phyloP scores from a whole-genome alignment of 2,888 invertebrate species.

The Protonemura montana region DNA sequence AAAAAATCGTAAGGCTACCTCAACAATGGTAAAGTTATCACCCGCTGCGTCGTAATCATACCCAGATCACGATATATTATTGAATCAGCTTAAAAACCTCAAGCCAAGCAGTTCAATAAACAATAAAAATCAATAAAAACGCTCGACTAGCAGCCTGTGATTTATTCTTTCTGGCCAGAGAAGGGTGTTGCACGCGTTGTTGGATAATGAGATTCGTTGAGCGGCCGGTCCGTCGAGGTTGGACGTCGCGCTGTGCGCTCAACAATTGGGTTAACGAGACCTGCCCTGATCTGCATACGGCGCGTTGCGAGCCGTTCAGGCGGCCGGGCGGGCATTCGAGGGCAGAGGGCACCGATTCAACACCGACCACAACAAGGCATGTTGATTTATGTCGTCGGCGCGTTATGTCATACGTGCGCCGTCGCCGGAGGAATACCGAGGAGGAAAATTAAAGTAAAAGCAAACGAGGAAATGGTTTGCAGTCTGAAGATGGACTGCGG shows the following conservation, averaged over 20 bases:
- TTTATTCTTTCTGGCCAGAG: not conserved
- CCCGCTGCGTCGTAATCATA: slow-evolving; percentile 26
- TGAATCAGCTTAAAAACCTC: slow-evolving; percentile 2
- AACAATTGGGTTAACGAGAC: slow-evolving; percentile 32
- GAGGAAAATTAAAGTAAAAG: not conserved
- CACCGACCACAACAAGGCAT: not conserved
- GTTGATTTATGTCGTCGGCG: not conserved
- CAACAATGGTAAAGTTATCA: not conserved
- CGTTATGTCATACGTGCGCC: not conserved
- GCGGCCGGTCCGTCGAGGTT: not conserved
- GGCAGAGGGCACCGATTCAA: not conserved
- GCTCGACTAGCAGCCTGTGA: not conserved
- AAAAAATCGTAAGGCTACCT: not conserved
- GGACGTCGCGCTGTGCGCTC: not conserved
- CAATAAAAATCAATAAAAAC: slow-evolving; percentile 15
- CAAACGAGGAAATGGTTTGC: not conserved
- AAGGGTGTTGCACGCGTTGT: not conserved
- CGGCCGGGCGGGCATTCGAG: not conserved
- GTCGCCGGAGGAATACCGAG: not conserved
- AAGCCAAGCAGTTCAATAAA: not conserved
- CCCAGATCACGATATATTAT: not conserved
- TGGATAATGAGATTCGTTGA: not conserved
- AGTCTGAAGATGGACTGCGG: not conserved
- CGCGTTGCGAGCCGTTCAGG: not conserved
- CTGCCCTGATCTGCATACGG: slow-evolving; percentile 29